Evolutionary conservation across 1,140 invertebrate genomes (phyloP), one percentile per base, ranked within the genome.

Genomic region (Magallana angulata): DNA sequence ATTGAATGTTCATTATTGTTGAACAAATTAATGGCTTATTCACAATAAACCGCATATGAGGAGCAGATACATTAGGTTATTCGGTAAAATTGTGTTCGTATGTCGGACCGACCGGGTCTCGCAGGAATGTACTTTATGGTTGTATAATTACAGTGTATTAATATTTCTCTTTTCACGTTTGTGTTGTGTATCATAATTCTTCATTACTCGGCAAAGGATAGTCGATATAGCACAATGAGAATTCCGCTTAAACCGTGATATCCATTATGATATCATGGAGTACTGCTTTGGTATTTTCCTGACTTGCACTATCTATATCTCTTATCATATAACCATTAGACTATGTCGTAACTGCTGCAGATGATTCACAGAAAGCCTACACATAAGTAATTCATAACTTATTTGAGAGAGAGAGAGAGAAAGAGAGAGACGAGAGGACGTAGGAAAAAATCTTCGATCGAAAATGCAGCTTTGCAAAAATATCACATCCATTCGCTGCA

Each of bases 331-430:
- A 9, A 30, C 24, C 24, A 30, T 76, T 30, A 76, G 12, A 76
- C 18, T 24, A 9, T 18, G 18, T 76, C 9, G n/a, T 76, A 12
- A 11, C 18, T 12, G 36, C 18, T 30, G 18, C 24, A 30, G 24
- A 76, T 36, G 68, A 76, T 76, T 76, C 68, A 76, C 36, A 76
- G 36, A 30, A 12, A 30, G 24, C 18, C 2, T 9, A 76, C 18
- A 76, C 18, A 76, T 76, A 76, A 76, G 68, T 76, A 76, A 76
- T 76, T 76, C 68, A 76, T 76, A 76, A 76, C 24, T 76, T 76
- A 18, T 18, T 30, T 30, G 68, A 76, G 36, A 76, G 36, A 12
- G 14, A 36, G 24, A 76, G 36, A 11, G 14, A 11, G 36, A 76
- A 1, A 36, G 14, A 8, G 36, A 48, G 36, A 48, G 36, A 48